Base-by-base conservation (phyloP, 2,888 invertebrate species). In the Melikaiella ostensackeni region DNA sequence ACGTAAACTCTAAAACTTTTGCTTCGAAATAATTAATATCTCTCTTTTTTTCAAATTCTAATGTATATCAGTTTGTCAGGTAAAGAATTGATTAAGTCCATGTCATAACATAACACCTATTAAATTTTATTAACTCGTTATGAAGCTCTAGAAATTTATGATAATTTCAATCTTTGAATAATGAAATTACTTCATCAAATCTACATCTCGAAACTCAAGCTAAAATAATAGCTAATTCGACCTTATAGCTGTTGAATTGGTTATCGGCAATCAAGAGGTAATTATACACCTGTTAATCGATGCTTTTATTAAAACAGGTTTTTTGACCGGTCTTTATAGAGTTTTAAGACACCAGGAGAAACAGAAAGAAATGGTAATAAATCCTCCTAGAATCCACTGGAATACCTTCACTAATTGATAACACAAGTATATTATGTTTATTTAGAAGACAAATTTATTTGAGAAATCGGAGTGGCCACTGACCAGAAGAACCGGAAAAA, bases 211-310 rank as follows among this genome's bases (percentile, higher is more conserved):
- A 42, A 42, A 42, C 16, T 5, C 42, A 42, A 42, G 11, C 42
- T 42, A 42, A 13, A 57, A 57, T 6, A 57, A 57, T 57, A 57
- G 57, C 57, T 24, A 24, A 24, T 57, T 57, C 21, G 1, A 24
- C 21, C 21, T 57, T 24, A 24, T 57, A 11, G 57, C 24, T 13
- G 5, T 24, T 57, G 16, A 57, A 57, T 57, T 24, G 24, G 21
- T 70, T 70, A 50, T 70, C 50, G 21, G 8, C 16, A 6, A 70
- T 70, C 46, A 30, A 46, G 70, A 30, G 6, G 19, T 27, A 50
- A 70, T 70, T 50, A 70, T 50, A 70, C 70, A 70, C n/a, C 42
- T 70, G 33, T 70, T 50, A 42, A 46, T 27, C n/a, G 46, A 70
- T n/a, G 16, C 46, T 70, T 70, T 70, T 50, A 30, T 1, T 19